Evolutionary conservation across 1,140 invertebrate species (phyloP), one percentile per base, ranked within the genome.

Genomic region (fruit fly (Drosophila melanogaster)): DNA sequence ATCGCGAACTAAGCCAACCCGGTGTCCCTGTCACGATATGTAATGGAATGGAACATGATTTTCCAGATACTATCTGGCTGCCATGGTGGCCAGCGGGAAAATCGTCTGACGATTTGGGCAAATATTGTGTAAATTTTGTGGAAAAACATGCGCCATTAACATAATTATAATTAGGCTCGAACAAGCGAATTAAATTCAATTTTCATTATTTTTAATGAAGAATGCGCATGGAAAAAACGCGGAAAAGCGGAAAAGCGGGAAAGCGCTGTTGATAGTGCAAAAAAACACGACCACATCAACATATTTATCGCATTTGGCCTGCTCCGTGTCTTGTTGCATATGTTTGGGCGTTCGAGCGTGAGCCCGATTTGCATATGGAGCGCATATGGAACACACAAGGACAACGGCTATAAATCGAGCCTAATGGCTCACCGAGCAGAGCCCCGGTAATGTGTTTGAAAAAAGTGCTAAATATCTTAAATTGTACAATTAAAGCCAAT

Each of bases 151-250:
- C 56, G 62, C 74, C 61, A 85, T 85, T 86, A 75, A 75, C 64
- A 74, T 86, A 86, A 86, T 81, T 78, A 85, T 86, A 85, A 85
- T 85, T 86, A 71, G 81, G 49, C 44, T 44, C 61, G 81, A 86
- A 86, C 81, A 78, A 78, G 73, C 71, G 59, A 64, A 75, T 86
- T 81, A 74, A 81, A 81, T 85, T 81, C 50, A 81, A 85, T 85
- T 81, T 66, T 62, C 77, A 85, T 80, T 77, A 80, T 77, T 73
- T 77, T 80, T 77, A 77, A 80, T 77, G 64, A 80, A 74, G 60
- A 72, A 71, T 44, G 38, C 6, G 44, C 14, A 37, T 10, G 47
- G 17, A 41, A 69, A 61, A 53, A 24, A 47, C 0, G 4, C 15
- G 41, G 40, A 33, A 26, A 17, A 12, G 43, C 22, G 49, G 22